A percentile compares a stretch with the other conserved stretches of the same genome.
phyloP scores from a whole-genome alignment of 2,888 invertebrate genomes.

The Serrognathus titanus region DNA sequence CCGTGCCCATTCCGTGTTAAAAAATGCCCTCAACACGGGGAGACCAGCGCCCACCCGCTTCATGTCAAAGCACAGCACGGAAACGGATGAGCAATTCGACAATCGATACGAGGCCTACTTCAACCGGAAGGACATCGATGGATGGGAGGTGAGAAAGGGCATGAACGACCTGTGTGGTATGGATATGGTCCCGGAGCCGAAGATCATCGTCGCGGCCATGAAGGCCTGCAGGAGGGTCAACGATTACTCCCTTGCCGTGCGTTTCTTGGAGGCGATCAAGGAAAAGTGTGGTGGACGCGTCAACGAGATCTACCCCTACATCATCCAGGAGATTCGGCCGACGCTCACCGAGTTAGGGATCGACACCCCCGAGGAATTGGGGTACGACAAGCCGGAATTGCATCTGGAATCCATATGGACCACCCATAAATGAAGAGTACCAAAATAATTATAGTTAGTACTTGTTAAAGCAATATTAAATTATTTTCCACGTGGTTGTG shows the following conservation, averaged over 20 bases:
- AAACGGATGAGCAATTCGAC: slow-evolving; percentile 85
- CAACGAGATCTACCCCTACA: slow-evolving; percentile 80
- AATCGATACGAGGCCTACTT: slow-evolving; percentile 79
- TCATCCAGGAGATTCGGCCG: slow-evolving; percentile 86
- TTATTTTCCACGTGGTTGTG: too few relatives aligned
- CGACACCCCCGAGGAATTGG: slow-evolving; percentile 90
- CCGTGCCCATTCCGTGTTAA: slow-evolving; percentile 46
- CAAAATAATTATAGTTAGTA: slow-evolving; percentile 27
- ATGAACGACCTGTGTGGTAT: slow-evolving; percentile 85
- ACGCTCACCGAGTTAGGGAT: slow-evolving; percentile 92
- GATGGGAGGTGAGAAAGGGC: slow-evolving; percentile 91
- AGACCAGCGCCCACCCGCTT: slow-evolving; percentile 33
- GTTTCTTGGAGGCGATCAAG: slow-evolving; percentile 90
- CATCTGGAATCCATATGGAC: slow-evolving; percentile 59
- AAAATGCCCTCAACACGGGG: slow-evolving; percentile 32
- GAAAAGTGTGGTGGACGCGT: slow-evolving; percentile 78
- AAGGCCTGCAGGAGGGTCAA: slow-evolving; percentile 91
- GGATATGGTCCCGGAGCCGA: slow-evolving; percentile 92
- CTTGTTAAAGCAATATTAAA: neutral
- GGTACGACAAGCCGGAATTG: slow-evolving; percentile 95
- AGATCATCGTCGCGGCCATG: slow-evolving; percentile 80
- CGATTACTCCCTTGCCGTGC: slow-evolving; percentile 87
- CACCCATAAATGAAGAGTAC: slow-evolving; percentile 62
- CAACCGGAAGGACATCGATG: slow-evolving; percentile 83
- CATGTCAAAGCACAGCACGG: slow-evolving; percentile 52